Conservation (phyloP, 2,797 vertebrate species). For the Leptodactylus fallax region DNA sequence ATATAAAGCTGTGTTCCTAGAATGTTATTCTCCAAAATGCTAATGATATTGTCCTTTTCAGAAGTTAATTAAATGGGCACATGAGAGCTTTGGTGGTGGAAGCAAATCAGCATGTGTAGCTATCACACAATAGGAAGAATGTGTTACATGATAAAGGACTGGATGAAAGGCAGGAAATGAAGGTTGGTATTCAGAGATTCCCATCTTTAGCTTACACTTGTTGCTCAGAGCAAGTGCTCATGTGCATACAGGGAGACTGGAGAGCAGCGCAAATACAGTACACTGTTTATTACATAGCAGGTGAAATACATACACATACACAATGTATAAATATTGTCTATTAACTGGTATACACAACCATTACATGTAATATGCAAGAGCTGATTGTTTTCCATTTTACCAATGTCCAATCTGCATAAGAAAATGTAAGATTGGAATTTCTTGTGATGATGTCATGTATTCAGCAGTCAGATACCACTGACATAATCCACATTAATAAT, state of each 20-base stretch:
- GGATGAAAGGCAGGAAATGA: slow-evolving; percentile 43
- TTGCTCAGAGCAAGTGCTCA: background rate
- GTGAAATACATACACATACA: background rate
- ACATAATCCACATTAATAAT: slow-evolving; percentile 23
- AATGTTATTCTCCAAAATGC: background rate
- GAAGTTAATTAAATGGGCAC: slow-evolving; percentile 10
- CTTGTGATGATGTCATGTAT: slow-evolving; percentile 2
- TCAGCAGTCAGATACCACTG: slow-evolving; percentile 14
- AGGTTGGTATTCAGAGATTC: slow-evolving; percentile 19
- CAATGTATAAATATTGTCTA: background rate
- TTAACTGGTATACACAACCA: no score
- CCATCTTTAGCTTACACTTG: slow-evolving; percentile 9
- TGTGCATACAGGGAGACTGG: background rate
- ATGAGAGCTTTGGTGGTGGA: slow-evolving; percentile 6
- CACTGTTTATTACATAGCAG: background rate
- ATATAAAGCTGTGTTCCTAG: background rate
- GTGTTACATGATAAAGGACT: slow-evolving; percentile 25
- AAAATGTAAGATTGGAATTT: background rate
- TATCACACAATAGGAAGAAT: slow-evolving; percentile 45
- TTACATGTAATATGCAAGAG: background rate
- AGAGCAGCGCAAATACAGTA: background rate
- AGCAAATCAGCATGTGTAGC: slow-evolving; percentile 31
- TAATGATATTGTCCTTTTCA: slow-evolving; percentile 17
- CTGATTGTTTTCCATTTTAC: background rate
- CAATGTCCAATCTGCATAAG: background rate